These are phyloP conservation scores for Diadumene lineata DNA, from an alignment of 92 coral and sea anemone genomes.

Conservation along the genomic window DNA sequence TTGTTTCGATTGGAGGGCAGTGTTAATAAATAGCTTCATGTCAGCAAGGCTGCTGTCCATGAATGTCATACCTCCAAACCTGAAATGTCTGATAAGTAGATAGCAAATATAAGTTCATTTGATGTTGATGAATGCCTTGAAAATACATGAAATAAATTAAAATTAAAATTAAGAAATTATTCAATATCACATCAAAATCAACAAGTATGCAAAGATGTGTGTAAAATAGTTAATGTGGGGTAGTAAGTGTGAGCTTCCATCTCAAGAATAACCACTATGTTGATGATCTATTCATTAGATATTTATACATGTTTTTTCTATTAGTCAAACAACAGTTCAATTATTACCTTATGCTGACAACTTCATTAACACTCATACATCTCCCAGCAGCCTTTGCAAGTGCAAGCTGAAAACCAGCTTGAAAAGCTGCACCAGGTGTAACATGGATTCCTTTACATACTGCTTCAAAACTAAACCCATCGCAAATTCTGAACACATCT, in stretches of 20 bases:
- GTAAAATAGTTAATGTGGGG: too few relatives aligned
- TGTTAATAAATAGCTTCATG: slow-evolving; percentile 58
- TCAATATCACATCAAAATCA: too few relatives aligned
- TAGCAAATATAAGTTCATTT: too few relatives aligned
- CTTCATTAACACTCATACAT: slow-evolving; percentile 52
- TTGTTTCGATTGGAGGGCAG: slow-evolving; percentile 21
- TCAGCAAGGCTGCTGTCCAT: slow-evolving; percentile 70
- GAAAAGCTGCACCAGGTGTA: slow-evolving; percentile 73
- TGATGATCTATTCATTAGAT: too few relatives aligned
- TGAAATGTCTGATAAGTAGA: slow-evolving; percentile 74
- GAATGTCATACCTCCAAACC: slow-evolving; percentile 77
- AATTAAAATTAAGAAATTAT: too few relatives aligned
- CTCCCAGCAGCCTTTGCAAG: slow-evolving; percentile 54
- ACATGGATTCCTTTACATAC: slow-evolving; percentile 35
- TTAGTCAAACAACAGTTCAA: too few relatives aligned
- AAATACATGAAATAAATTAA: too few relatives aligned
- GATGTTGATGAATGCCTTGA: too few relatives aligned
- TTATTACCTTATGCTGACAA: slow-evolving; percentile 70
- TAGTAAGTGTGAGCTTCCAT: too few relatives aligned
- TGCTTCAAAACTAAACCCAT: slow-evolving; percentile 56
- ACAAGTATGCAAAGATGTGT: too few relatives aligned
- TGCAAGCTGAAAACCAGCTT: slow-evolving; percentile 74
- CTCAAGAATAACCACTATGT: too few relatives aligned
- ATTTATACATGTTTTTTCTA: too few relatives aligned
- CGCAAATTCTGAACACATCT: slow-evolving; percentile 58